Evolutionary conservation across 2,797 vertebrate species (phyloP), one percentile per base, ranked within the genome.

Genomic region (Heliangelus exortis): DNA sequence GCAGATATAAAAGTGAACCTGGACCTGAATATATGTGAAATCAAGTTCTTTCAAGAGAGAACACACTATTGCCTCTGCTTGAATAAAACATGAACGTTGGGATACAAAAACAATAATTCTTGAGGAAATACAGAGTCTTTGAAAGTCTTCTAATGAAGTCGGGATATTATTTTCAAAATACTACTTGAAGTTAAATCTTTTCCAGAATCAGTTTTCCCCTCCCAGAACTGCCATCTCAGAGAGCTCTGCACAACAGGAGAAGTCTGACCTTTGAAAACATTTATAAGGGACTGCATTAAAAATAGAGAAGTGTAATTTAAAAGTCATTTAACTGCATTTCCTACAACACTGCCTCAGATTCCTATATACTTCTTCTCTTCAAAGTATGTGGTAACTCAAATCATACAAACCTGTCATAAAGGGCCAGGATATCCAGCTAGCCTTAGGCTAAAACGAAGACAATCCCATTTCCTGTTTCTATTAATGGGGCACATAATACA

Each of bases 191-290:
- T 29, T 31, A 72, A 90, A 87, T 26, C 68, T 73, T 84, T 94
- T 92, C 43, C 59, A 93, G 89, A 73, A 79, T 65, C 47, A 1
- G 4, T 54, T 89, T 92, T 61, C 8, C 19, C 14, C 25, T 84
- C 76, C 31, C 34, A 57, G 68, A 87, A 86, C 12, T 88, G 74
- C 59, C 61, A 91, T 74, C 48, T 53, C 67, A 76, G 63, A 87
- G 55, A 90, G 36, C 25, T 82, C 22, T 84, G 36, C 53, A 19
- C 23, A 75, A 31, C 67, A 84, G n/a, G n/a, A n/a, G 33, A 75
- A 76, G 21, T 36, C n/a, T 92, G 73, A 92, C 36, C 71, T 95
- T 89, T 84, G 33, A 63, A 90, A 90, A 36, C 28, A 59, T 43
- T 90, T 67, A 80, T 33, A 69, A 83, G 88, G 15, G 34, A 15